Evolutionary conservation across 2,797 vertebrate genomes (phyloP).

Genomic region (Oreochromis mossambicus): DNA sequence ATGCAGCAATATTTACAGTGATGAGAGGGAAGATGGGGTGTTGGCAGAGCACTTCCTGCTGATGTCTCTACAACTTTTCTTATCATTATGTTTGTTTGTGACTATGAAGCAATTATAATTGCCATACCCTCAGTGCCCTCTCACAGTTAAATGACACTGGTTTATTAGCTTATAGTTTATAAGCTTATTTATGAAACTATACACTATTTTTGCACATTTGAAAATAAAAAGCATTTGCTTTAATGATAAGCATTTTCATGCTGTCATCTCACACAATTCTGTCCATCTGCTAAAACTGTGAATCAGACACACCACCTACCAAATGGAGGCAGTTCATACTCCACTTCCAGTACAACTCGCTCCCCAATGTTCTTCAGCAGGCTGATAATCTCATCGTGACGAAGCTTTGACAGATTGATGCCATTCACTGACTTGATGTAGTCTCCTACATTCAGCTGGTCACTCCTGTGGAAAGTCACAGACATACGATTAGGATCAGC

Average conservation of each 20-base stretch:
- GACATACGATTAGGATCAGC: not conserved
- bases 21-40: not conserved
- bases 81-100: not conserved
- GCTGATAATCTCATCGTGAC: slow-evolving; percentile 95
- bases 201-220: not conserved
- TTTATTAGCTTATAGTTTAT: too few species aligned
- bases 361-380: slow-evolving; percentile 95
- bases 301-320: slow-evolving; percentile 64
- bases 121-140: not conserved
- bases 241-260: not conserved
- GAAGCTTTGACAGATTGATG: slow-evolving; percentile 91
- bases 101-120: not conserved
- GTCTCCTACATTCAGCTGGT: slow-evolving; percentile 94
- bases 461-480: slow-evolving; percentile 77
- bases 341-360: slow-evolving; percentile 94
- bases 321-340: slow-evolving; percentile 89
- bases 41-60: not conserved
- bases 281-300: not conserved
- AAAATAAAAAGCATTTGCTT: not conserved
- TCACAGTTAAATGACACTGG: not conserved
- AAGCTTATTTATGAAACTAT: not conserved
- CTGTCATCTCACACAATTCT: not conserved
- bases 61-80: not conserved
- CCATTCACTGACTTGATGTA: slow-evolving; percentile 96
- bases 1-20: not conserved